Evolutionary conservation across 2,888 invertebrate genomes (phyloP), one percentile per base, ranked within the genome.

Genomic region (Papilio demoleus): DNA sequence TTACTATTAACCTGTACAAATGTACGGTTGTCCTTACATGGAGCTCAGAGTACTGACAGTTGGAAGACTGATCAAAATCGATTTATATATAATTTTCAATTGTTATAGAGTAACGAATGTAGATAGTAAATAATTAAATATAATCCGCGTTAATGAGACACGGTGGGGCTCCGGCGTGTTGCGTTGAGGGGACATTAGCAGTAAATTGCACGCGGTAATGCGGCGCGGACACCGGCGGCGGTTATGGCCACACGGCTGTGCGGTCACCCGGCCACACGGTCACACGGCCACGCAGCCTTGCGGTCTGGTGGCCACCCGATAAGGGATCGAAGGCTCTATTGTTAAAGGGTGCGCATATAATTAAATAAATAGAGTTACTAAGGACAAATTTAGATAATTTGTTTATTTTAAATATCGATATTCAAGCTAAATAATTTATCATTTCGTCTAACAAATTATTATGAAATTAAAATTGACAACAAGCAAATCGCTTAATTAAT

Each of bases 121-220:
- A 19, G 19, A 14, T 22, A 59, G 17, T 40, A 40, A 60, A 40
- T 59, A 59, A 59, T 6, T 59, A 14, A 59, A 59, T 60, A 60
- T 60, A 60, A 60, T 60, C 38, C 24, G 14, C 60, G 60, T 60
- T 60, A 60, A 60, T 60, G 34, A 59, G 59, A 36, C 59, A 38
- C 40, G 60, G 38, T 22, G 17, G 17, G 24, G 53, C 31, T 22
- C 38, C 24, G 60, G 22, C 40, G 60, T 60, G 60, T 60, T 60
- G 60, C 27, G 60, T 60, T 24, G 38, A 60, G 60, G 40, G 38
- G 22, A 40, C 60, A 60, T 60, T 60, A 60, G 60, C 60, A 40
- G 40, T 60, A 60, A 60, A 60, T 40, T 60, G 60, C 38, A 24
- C 38, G 60, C 40, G 60, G 40, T 60, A 40, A 60, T 60, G 22